A percentile compares a stretch with the other conserved stretches of the same genome.
These are phyloP conservation scores for Drosophila sordidula DNA, from an alignment of 2,888 invertebrate species.

Conservation along the genomic window DNA sequence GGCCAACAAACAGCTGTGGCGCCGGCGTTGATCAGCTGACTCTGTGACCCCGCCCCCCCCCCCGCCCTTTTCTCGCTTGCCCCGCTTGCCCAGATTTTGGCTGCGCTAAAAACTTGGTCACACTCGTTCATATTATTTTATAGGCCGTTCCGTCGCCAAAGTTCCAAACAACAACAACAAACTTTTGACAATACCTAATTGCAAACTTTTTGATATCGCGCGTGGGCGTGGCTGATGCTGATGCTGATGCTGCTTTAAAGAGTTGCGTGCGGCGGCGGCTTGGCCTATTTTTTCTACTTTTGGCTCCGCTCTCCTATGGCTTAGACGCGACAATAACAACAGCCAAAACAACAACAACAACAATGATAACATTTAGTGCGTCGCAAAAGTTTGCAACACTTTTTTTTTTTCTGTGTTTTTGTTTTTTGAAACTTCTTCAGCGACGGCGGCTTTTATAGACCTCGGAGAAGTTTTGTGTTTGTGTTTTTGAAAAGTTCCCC, in stretches of 20 bases:
- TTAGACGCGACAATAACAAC: slow-evolving; percentile 61
- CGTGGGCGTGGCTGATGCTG: slow-evolving; percentile 41
- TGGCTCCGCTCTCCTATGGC: slow-evolving; percentile 30
- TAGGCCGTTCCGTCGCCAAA: slow-evolving; percentile 77
- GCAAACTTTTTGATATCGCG: slow-evolving; percentile 73
- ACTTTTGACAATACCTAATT: slow-evolving; percentile 79
- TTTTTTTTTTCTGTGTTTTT: slow-evolving; percentile 35
- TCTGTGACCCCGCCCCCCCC: neutral
- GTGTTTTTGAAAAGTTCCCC: slow-evolving; percentile 65
- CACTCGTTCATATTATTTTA: slow-evolving; percentile 65
- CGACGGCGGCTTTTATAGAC: slow-evolving; percentile 65
- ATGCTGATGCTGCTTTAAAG: slow-evolving; percentile 36
- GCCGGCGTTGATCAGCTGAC: slow-evolving; percentile 46
- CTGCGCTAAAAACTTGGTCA: slow-evolving; percentile 37
- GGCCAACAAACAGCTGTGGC: slow-evolving; percentile 49
- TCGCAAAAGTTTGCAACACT: slow-evolving; percentile 71
- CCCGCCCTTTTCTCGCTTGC: neutral
- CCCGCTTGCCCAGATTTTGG: slow-evolving; percentile 14
- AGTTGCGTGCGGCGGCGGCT: slow-evolving; percentile 46
- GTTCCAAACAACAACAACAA: slow-evolving; percentile 64
- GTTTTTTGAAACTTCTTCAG: slow-evolving; percentile 57
- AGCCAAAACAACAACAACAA: slow-evolving; percentile 42
- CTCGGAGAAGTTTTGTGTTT: slow-evolving; percentile 70
- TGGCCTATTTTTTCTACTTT: slow-evolving; percentile 62
- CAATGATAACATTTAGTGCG: slow-evolving; percentile 75